These are phyloP conservation scores for Druon quercuslanigerum DNA, from an alignment of 1,140 invertebrate species.

Conservation along the genomic window DNA sequence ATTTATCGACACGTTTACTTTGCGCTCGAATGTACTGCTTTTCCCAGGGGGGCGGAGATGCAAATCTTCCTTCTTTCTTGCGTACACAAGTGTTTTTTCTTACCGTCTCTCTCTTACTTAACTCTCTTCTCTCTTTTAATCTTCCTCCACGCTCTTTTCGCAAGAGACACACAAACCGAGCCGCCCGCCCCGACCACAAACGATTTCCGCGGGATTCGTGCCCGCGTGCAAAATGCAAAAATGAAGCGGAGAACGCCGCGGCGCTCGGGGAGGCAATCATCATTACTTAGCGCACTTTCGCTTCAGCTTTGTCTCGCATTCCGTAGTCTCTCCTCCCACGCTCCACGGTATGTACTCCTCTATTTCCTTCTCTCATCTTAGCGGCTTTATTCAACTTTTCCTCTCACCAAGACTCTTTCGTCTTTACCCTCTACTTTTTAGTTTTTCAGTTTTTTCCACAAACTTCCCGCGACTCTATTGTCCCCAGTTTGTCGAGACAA, in stretches of 20 bases:
- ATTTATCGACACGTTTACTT: constrained; percentile 11
- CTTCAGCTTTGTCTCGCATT: constrained; percentile 29
- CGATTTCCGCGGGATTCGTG: constrained; percentile 25
- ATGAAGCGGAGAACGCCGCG: constrained; percentile 17
- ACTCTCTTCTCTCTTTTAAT: constrained; percentile 33
- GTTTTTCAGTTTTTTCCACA: neutral
- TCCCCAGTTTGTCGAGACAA: neutral
- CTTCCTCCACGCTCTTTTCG: constrained; percentile 2
- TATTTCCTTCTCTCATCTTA: constrained; percentile 11
- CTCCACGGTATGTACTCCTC: constrained; percentile 12
- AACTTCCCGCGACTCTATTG: neutral
- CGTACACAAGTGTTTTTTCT: neutral
- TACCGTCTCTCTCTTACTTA: neutral
- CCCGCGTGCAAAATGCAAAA: constrained; percentile 19
- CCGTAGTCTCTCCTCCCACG: constrained; percentile 10
- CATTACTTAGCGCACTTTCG: constrained; percentile 29
- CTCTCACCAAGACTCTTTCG: constrained; percentile 6
- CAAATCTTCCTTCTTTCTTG: too few relatives aligned
- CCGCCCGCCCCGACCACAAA: constrained; percentile 21
- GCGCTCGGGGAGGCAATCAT: constrained; percentile 16
- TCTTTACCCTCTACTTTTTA: neutral
- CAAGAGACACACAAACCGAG: neutral
- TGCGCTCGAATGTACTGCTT: neutral
- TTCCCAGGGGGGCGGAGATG: neutral
- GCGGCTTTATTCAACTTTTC: constrained; percentile 28